phyloP scores from a whole-genome alignment of 2,888 invertebrate species.

The Acleris literana region DNA sequence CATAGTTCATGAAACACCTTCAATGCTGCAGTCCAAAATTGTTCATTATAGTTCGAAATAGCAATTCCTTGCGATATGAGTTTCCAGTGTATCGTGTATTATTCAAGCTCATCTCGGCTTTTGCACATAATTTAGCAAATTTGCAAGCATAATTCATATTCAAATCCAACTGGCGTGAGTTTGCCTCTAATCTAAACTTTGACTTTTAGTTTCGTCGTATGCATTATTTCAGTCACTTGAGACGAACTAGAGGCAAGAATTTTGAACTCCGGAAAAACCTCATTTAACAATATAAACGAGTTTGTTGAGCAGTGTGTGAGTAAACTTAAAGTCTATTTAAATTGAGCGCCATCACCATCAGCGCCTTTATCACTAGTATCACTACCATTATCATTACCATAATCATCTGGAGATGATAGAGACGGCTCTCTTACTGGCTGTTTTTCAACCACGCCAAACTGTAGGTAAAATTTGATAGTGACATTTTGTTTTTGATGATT shows the following conservation, averaged over 20 bases:
- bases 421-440: too few relatives aligned
- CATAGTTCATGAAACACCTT: conserved; percentile 15
- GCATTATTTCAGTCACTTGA: not conserved
- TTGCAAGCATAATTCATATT: conserved; percentile 48
- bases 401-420: too few relatives aligned
- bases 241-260: not conserved
- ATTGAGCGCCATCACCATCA: too few relatives aligned
- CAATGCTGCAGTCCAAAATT: conserved; percentile 22
- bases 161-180: conserved; percentile 40
- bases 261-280: too few relatives aligned
- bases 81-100: conserved; percentile 30
- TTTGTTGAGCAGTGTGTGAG: too few relatives aligned
- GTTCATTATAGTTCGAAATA: conserved; percentile 31
- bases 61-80: conserved; percentile 28
- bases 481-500: too few relatives aligned
- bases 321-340: too few relatives aligned
- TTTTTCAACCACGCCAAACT: too few relatives aligned
- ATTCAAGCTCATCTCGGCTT: conserved; percentile 35
- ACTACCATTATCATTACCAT: too few relatives aligned
- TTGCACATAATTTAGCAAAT: conserved; percentile 51
- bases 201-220: conserved; percentile 12
- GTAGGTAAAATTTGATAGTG: too few relatives aligned
- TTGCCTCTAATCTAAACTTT: conserved; percentile 51
- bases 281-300: too few relatives aligned
- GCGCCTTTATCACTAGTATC: too few relatives aligned